phyloP scores from a whole-genome alignment of 2,797 vertebrate genomes.

The Avahi laniger region DNA sequence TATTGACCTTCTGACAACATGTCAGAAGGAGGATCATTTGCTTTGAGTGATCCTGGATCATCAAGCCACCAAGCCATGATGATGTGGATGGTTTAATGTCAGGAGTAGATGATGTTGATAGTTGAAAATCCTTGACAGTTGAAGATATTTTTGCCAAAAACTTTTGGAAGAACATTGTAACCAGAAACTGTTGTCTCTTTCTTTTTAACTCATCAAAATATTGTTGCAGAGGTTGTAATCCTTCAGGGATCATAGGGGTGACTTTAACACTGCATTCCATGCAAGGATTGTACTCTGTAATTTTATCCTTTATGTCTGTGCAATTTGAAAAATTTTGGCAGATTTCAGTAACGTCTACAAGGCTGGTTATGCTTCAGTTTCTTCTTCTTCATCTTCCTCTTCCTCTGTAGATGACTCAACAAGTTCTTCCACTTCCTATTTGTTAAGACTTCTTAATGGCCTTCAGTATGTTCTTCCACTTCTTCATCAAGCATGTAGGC shows the following conservation, averaged over 20 bases:
- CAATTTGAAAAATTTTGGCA: neutral
- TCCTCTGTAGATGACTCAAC: neutral
- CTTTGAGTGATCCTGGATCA: neutral
- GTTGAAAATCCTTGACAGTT: neutral
- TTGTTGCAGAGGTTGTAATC: neutral
- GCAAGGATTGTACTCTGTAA: neutral
- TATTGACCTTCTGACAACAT: neutral
- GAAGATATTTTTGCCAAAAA: neutral
- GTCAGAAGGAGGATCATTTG: neutral
- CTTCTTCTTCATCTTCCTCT: neutral
- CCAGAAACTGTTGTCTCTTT: neutral
- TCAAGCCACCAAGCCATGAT: neutral
- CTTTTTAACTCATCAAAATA: neutral
- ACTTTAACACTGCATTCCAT: neutral
- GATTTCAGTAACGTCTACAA: neutral
- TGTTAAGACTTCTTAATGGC: neutral
- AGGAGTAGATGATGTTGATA: neutral
- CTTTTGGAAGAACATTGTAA: neutral
- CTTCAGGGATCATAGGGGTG: neutral
- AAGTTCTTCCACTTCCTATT: neutral
- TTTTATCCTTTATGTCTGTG: neutral
- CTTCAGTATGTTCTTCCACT: neutral
- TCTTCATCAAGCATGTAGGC: neutral
- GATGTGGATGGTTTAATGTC: neutral
- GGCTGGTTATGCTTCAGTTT: neutral